Base-by-base conservation (phyloP, 2,113 vertebrate genomes). In the Uropsilus gracilis region DNA sequence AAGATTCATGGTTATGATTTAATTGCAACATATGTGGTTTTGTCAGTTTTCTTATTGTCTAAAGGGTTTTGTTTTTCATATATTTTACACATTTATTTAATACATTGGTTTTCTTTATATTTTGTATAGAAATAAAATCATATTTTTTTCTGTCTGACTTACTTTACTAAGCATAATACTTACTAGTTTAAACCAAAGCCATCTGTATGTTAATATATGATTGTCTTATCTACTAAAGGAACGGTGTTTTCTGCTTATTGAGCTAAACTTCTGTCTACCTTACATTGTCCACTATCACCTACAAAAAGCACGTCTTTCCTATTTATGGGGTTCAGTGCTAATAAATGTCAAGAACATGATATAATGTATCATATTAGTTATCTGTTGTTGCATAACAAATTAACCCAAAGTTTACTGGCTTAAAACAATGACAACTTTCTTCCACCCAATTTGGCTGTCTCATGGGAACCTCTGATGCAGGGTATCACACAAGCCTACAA, bases 101-200 rank as follows among this genome's bases (percentile, higher is more conserved):
- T 68, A 32, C 20, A 34, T 80, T 18, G 18, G 53, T 68, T 90
- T 46, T 73, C 34, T 78, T 68, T 55, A 55, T 55, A 22, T 55
- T 22, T 50, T 55, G 22, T 20, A 55, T 18, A 53, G 20, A 20
- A 55, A 7, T 55, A 8, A 55, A 24, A 55, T 55, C 53, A 55
- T 55, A 22, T 22, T 55, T 55, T 5, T 22, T 20, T 55, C 22
- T 55, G 53, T 55, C 53, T 22, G 18, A 55, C 53, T 22, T 55
- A 55, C 20, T 22, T 55, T 55, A 6, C 53, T 55, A 22, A 55
- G 53, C 53, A 55, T 6, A 55, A 55, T 55, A 22, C 53, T 53
- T 7, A 55, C 53, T 55, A 55, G 53, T 44, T 81, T 89, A 46
- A 53, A 93, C 44, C 80, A 90, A 78, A 87, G 17, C 37, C 32